Evolutionary conservation across 2,888 invertebrate species (phyloP), one percentile per base, ranked within the genome.

Genomic region (Graphium colonna): DNA sequence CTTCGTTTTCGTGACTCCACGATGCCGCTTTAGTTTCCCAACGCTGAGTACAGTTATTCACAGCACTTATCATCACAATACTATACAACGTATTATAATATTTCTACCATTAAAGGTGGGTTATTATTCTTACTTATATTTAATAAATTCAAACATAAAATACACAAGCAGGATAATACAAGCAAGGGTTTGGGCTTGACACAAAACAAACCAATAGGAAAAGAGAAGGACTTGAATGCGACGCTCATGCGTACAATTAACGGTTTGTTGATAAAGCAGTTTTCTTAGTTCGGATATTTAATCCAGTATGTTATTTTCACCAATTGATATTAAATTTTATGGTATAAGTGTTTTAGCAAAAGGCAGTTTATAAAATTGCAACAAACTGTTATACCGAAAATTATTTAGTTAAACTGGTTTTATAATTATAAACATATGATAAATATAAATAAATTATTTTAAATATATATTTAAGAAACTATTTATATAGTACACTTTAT

Each of bases 1-100:
- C 90, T 90, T 87, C 90, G 84, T 90, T 90, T 90, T 88, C 89
- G 87, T 82, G 90, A 90, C 90, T 90, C 90, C 90, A 90, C 90
- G 90, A 87, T 90, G 90, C 90, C 86, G 90, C 82, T 84, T 90
- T 90, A 82, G 78, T 72, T 83, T 88, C 81, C 88, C 88, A 84
- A 79, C 77, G 80, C 79, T 82, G 79, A 83, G 75, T 88, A 88
- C 84, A 84, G 79, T 85, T 87, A 87, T 75, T 80, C 87, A 87
- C 88, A 86, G 77, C 89, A 89, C 89, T 85, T 89, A 84, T 83
- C 89, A 89, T 89, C 89, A 89, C 89, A 88, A 85, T 84, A 79
- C 78, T 74, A 77, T 85, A 76, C 73, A 77, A 77, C 76, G 55
- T 72, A 73, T 67, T 66, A 64, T 68, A 68, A 71, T 79, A 75